Conservation (phyloP, 2,797 vertebrate species). For the Falco concolor region DNA sequence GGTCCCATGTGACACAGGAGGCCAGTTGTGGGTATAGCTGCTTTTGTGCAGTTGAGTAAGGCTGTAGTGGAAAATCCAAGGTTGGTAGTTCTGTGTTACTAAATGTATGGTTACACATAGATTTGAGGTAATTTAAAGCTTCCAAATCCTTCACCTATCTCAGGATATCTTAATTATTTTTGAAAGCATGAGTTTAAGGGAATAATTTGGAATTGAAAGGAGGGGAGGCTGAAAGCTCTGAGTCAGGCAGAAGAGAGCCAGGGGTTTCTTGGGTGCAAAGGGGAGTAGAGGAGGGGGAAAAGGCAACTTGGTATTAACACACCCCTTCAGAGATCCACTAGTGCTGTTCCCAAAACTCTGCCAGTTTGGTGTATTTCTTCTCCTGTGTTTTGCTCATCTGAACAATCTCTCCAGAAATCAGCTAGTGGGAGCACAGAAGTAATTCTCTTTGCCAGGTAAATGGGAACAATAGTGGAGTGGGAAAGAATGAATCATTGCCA, state of each 20-base stretch:
- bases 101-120: not conserved
- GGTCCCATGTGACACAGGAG: not conserved
- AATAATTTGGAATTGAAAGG: not conserved
- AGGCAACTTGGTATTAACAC: not conserved
- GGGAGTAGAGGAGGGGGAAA: not conserved
- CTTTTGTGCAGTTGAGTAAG: not conserved
- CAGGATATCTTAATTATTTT: not conserved
- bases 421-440: not conserved
- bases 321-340: not conserved
- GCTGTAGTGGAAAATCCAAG: not conserved
- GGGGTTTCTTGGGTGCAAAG: not conserved
- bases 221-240: not conserved
- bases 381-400: not conserved
- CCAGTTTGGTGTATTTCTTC: not conserved
- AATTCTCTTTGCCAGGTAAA: slow-evolving; percentile 58
- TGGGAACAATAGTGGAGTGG: slow-evolving; percentile 49
- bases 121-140: not conserved
- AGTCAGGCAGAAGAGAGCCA: not conserved
- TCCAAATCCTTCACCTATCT: not conserved
- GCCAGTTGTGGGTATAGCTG: not conserved
- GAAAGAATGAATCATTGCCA: slow-evolving; percentile 58
- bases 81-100: not conserved
- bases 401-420: slow-evolving; percentile 11
- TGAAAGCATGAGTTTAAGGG: not conserved
- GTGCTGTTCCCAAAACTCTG: not conserved